Conservation (phyloP, 2,888 invertebrate genomes). For the Amblyjoppa proteus region DNA sequence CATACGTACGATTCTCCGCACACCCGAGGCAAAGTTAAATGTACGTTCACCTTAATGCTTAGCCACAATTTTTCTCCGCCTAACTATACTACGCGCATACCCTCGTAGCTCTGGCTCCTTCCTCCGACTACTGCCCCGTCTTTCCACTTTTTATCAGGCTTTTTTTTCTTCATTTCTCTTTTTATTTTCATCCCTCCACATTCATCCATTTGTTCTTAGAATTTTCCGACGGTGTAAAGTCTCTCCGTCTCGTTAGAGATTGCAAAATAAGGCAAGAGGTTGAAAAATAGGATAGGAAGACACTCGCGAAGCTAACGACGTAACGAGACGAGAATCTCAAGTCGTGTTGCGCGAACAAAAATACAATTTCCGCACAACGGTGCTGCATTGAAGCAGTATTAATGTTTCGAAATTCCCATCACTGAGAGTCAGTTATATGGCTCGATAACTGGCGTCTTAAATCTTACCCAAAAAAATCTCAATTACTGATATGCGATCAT, state of each 20-base stretch:
- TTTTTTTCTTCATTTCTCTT: background rate
- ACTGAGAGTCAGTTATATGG: too few species aligned
- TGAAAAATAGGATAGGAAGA: slow-evolving; percentile 2
- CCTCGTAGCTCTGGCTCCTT: slow-evolving; percentile 51
- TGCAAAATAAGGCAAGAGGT: background rate
- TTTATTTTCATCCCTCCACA: background rate
- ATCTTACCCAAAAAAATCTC: too few species aligned
- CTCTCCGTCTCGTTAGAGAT: slow-evolving; percentile 4
- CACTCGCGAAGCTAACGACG: background rate
- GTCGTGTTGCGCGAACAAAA: background rate
- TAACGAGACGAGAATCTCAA: background rate
- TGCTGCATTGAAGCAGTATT: background rate
- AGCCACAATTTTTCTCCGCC: slow-evolving; percentile 67
- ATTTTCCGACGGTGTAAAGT: background rate
- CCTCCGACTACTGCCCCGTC: slow-evolving; percentile 14
- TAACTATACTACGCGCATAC: slow-evolving; percentile 43
- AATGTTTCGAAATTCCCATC: background rate
- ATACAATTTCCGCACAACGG: background rate
- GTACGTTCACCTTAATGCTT: slow-evolving; percentile 68
- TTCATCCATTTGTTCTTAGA: slow-evolving; percentile 14
- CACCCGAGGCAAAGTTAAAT: slow-evolving; percentile 65
- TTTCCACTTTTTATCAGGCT: background rate
- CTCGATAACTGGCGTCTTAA: too few species aligned
- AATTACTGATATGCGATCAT: too few species aligned
- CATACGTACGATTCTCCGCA: slow-evolving; percentile 15